These are phyloP conservation scores for Neodiprion virginianus DNA, from an alignment of 1,140 invertebrate genomes.

Conservation along the genomic window DNA sequence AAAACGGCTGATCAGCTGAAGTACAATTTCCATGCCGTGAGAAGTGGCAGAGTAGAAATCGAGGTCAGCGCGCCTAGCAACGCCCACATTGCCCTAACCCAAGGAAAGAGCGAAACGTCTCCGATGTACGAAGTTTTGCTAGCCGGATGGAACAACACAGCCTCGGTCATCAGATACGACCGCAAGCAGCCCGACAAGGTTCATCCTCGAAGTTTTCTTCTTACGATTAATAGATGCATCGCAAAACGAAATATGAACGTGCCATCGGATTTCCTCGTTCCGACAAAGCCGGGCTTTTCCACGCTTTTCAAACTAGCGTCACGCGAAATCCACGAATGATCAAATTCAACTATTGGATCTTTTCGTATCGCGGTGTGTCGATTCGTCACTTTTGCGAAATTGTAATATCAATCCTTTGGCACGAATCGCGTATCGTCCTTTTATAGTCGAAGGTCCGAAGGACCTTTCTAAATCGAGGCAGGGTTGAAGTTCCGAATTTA, in stretches of 20 bases:
- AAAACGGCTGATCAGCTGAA: slow-evolving; percentile 64
- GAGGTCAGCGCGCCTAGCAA: slow-evolving; percentile 67
- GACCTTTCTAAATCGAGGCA: too few species aligned
- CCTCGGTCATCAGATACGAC: slow-evolving; percentile 69
- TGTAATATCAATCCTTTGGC: background rate
- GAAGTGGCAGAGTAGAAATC: slow-evolving; percentile 62
- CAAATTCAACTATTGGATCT: too few species aligned
- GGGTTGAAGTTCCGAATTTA: too few species aligned
- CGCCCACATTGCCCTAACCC: slow-evolving; percentile 66
- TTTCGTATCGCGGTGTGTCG: too few species aligned
- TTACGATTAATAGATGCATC: background rate
- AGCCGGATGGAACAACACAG: slow-evolving; percentile 69
- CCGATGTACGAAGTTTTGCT: slow-evolving; percentile 70
- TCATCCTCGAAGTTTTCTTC: slow-evolving; percentile 32
- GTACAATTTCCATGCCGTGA: slow-evolving; percentile 66
- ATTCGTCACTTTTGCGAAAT: background rate
- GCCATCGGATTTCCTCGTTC: background rate
- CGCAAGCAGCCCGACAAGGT: slow-evolving; percentile 71
- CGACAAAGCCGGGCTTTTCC: background rate
- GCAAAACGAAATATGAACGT: background rate
- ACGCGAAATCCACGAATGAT: too few species aligned
- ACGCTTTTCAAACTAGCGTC: too few species aligned
- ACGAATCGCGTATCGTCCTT: background rate
- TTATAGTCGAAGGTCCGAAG: too few species aligned
- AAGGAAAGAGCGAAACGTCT: slow-evolving; percentile 59